A percentile compares a stretch with the other conserved stretches of the same genome.
These are phyloP conservation scores for Cynoglossus semilaevis DNA, from an alignment of 2,113 vertebrate genomes.

Conservation along the genomic window DNA sequence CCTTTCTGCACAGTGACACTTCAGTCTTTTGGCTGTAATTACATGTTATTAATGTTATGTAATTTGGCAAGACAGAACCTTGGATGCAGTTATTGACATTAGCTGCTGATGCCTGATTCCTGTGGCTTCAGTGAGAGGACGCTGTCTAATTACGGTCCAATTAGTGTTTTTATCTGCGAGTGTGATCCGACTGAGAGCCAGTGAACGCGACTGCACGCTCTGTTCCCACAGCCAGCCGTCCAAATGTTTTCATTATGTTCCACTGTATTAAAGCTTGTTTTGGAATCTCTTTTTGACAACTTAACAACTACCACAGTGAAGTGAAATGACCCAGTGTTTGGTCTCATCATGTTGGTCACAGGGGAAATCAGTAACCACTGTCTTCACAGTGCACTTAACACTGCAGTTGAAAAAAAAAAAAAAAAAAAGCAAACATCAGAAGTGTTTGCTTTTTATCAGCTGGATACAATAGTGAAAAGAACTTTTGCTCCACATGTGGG, in stretches of 20 bases:
- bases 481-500: too few relatives aligned
- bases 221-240: slow-evolving; percentile 12
- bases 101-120: slow-evolving; percentile 51
- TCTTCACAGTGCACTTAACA: too few relatives aligned
- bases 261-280: not conserved
- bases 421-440: too few relatives aligned
- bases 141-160: slow-evolving; percentile 66
- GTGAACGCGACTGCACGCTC: slow-evolving; percentile 10
- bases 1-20: slow-evolving; percentile 68
- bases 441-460: too few relatives aligned
- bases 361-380: too few relatives aligned
- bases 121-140: slow-evolving; percentile 64
- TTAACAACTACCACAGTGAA: too few relatives aligned
- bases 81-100: slow-evolving; percentile 72
- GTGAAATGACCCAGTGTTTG: too few relatives aligned
- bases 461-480: too few relatives aligned
- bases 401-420: too few relatives aligned
- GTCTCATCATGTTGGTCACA: too few relatives aligned
- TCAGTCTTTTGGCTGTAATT: slow-evolving; percentile 71
- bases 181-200: slow-evolving; percentile 30
- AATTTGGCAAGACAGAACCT: slow-evolving; percentile 65
- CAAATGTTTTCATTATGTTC: slow-evolving; percentile 13
- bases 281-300: not conserved
- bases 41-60: slow-evolving; percentile 72
- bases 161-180: slow-evolving; percentile 60